Conservation (phyloP, 2,888 invertebrate species). For the Tetragonula carbonaria region DNA sequence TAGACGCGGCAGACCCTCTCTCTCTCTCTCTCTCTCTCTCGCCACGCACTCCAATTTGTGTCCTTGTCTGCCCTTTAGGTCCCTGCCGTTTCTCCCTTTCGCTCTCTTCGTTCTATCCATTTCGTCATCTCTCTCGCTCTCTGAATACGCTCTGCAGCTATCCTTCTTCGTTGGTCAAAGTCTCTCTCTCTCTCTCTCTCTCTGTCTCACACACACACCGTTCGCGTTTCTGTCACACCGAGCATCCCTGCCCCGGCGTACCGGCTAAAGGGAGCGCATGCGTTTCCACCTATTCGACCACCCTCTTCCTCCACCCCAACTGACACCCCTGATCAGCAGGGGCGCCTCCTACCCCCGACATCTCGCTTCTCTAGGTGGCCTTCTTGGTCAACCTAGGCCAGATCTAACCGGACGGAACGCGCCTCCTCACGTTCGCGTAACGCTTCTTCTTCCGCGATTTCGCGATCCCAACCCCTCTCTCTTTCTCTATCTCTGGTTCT, state of each 20-base stretch:
- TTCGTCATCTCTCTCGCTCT: neutral
- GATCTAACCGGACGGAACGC: slow-evolving; percentile 38
- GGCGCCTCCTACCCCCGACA: slow-evolving; percentile 28
- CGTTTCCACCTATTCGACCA: slow-evolving; percentile 65
- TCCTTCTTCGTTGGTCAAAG: neutral
- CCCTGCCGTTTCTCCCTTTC: neutral
- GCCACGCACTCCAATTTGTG: neutral
- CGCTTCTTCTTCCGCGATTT: neutral
- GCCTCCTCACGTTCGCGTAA: slow-evolving; percentile 10
- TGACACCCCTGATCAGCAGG: slow-evolving; percentile 40
- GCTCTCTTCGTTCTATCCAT: too few relatives aligned
- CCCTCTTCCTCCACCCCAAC: slow-evolving; percentile 61
- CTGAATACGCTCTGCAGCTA: neutral
- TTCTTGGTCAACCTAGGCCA: slow-evolving; percentile 43
- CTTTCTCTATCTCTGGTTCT: too few relatives aligned
- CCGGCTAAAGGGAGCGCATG: slow-evolving; percentile 59
- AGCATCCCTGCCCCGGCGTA: slow-evolving; percentile 59
- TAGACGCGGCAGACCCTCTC: slow-evolving; percentile 70
- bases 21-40: slow-evolving; percentile 8
- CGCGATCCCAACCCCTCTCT: neutral
- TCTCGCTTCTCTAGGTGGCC: slow-evolving; percentile 29
- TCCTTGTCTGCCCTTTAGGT: too few relatives aligned
- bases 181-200: neutral
- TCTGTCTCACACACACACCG: too few relatives aligned
- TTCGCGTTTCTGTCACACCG: slow-evolving; percentile 11